A percentile compares a stretch with the other conserved stretches of the same genome.
These are phyloP conservation scores for Agrochola circellaris DNA, from an alignment of 2,888 invertebrate genomes.

Conservation along the genomic window DNA sequence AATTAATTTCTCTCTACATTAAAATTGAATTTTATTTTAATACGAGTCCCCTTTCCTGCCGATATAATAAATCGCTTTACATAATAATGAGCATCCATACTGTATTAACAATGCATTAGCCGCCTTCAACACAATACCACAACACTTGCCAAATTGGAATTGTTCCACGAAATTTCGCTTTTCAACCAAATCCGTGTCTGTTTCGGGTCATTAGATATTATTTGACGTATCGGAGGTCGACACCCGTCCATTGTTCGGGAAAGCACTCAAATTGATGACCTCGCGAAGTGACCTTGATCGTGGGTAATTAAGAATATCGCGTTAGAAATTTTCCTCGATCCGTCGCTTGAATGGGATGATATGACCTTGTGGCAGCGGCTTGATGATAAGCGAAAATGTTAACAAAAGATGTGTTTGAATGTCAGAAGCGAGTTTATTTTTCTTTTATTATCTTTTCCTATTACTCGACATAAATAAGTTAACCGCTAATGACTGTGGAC, in stretches of 20 bases:
- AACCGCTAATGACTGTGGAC: background rate
- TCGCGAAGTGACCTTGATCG: conserved; percentile 47
- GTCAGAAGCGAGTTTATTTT: conserved; percentile 17
- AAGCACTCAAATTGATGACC: conserved; percentile 37
- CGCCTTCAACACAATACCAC: conserved; percentile 13
- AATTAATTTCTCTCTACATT: background rate
- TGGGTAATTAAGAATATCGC: conserved; percentile 50
- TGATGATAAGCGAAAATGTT: conserved; percentile 39
- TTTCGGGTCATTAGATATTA: conserved; percentile 55
- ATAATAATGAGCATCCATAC: conserved; percentile 25
- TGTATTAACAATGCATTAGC: conserved; percentile 12
- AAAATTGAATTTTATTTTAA: background rate
- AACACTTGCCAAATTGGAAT: conserved; percentile 59
- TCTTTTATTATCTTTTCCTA: background rate
- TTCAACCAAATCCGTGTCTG: conserved; percentile 55
- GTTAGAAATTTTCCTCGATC: conserved; percentile 47
- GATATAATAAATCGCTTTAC: conserved; percentile 32
- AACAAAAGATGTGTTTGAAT: conserved; percentile 18
- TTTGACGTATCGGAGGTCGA: conserved; percentile 57
- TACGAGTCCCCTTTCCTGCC: conserved; percentile 8
- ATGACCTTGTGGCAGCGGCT: conserved; percentile 41
- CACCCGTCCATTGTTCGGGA: conserved; percentile 40
- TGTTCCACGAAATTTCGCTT: conserved; percentile 57
- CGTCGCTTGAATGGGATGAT: conserved; percentile 30
- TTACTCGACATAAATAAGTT: background rate